Percentiles rank a stretch among this genome's conserved stretches.
phyloP scores from a whole-genome alignment of 2,113 vertebrate genomes.

The Notarius lentiginosus region DNA sequence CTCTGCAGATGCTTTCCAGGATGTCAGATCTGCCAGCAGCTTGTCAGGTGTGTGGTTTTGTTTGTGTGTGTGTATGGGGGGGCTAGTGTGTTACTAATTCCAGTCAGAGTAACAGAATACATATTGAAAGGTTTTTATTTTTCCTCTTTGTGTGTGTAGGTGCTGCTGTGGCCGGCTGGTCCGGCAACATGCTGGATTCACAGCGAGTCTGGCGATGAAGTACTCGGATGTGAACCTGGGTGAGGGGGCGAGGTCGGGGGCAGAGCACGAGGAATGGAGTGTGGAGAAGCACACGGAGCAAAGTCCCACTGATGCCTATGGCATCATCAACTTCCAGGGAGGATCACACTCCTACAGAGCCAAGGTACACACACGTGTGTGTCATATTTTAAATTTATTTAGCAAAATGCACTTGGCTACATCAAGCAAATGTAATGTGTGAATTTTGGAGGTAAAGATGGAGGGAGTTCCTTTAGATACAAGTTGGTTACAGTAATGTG shows the following conservation, averaged over 20 bases:
- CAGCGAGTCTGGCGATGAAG: slow-evolving; percentile 92
- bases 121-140: too few species aligned
- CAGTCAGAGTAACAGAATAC: neutral
- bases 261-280: slow-evolving; percentile 86
- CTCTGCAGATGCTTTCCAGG: slow-evolving; percentile 95
- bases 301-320: slow-evolving; percentile 92
- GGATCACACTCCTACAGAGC: slow-evolving; percentile 98
- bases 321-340: slow-evolving; percentile 98
- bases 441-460: neutral
- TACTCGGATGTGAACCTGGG: slow-evolving; percentile 95
- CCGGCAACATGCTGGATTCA: slow-evolving; percentile 94
- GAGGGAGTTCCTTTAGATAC: neutral
- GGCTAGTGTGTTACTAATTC: neutral
- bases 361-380: slow-evolving; percentile 74
- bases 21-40: slow-evolving; percentile 99
- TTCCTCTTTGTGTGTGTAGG: slow-evolving; percentile 62
- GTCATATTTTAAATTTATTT: too few species aligned
- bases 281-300: slow-evolving; percentile 96
- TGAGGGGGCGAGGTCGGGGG: slow-evolving; percentile 71
- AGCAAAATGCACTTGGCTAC: neutral
- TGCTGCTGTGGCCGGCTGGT: slow-evolving; percentile 97
- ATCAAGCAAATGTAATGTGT: neutral
- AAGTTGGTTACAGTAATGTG: neutral
- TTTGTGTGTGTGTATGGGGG: neutral
- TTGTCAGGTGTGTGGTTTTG: slow-evolving; percentile 84